Evolutionary conservation across 2,888 invertebrate genomes (phyloP), one percentile per base, ranked within the genome.

Genomic region (Leucophenga montana): DNA sequence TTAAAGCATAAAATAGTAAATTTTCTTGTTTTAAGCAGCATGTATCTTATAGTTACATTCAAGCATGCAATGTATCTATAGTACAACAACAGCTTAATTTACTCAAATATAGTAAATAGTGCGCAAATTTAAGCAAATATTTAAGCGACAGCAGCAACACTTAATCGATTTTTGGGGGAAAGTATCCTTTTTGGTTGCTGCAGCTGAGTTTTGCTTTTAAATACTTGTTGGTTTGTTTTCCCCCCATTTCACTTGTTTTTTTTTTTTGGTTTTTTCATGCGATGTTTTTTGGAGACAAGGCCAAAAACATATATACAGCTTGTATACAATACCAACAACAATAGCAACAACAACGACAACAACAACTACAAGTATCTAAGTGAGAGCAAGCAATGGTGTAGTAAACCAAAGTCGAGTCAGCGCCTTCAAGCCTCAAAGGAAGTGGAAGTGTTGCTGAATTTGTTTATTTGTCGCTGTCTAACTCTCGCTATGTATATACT

Each of bases 391-490:
- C 27, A 27, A 27, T 27, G 11, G 39, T 39, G 11, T 11, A 39
- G 9, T 11, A 39, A 39, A 39, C 39, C 39, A 39, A 39, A 39
- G 39, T 39, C 39, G 39, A 39, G 39, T 39, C 39, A 39, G 39
- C 39, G 39, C 39, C 39, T 39, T 39, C 39, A 39, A 39, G 39
- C 39, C 39, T 39, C 11, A 57, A 27, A 44, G 61, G 39, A 61
- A 61, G 18, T 62, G 18, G 39, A 61, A 39, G 61, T 61, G 61
- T 61, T 61, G 61, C 39, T 61, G 39, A 65, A 50, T 65, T 65
- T 65, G 50, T 50, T 50, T 65, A 50, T 20, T 65, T 50, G 65
- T 65, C n/a, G 46, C 33, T 62, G 16, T 16, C 61, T 14, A 27
- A 16, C 18, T 39, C 31, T 39, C 18, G 16, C 46, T 61, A 14